Percentiles rank a stretch among this genome's conserved stretches.
phyloP scores from a whole-genome alignment of 2,113 vertebrate species.

The Daboia siamensis region DNA sequence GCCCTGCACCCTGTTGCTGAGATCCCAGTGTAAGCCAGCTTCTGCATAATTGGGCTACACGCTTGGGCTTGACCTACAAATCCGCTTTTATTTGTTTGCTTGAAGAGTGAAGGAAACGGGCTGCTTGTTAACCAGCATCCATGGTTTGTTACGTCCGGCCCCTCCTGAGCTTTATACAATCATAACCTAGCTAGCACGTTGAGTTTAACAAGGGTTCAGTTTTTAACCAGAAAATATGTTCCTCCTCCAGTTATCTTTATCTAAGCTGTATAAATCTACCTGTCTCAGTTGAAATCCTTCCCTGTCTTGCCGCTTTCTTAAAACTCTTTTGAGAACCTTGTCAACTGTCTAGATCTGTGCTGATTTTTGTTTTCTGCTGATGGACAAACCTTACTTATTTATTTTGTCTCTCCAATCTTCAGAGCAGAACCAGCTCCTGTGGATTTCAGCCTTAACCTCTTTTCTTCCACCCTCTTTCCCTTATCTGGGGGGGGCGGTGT shows the following conservation, averaged over 20 bases:
- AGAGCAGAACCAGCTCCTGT: neutral
- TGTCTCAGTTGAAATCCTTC: conserved; percentile 25
- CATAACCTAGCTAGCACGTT: neutral
- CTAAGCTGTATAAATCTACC: conserved; percentile 31
- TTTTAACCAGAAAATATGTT: conserved; percentile 32
- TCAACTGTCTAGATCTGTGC: conserved; percentile 23
- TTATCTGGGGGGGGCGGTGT: too few species aligned
- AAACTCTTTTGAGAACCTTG: conserved; percentile 9
- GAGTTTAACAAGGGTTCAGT: neutral
- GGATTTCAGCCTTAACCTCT: too few species aligned
- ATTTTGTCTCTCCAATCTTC: neutral
- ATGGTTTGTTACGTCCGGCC: neutral
- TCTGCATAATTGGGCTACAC: neutral
- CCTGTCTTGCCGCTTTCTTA: conserved; percentile 21
- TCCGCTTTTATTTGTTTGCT: neutral
- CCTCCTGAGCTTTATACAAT: neutral
- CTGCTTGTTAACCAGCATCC: neutral
- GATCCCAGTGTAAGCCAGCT: neutral
- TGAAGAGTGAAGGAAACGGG: neutral
- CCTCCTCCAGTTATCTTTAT: neutral
- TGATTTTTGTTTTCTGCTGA: conserved; percentile 28
- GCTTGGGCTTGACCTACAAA: too few species aligned
- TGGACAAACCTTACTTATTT: conserved; percentile 4
- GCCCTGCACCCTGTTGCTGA: neutral
- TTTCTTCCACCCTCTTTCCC: neutral